These are phyloP conservation scores for Pangasianodon gigas DNA, from an alignment of 2,113 vertebrate genomes.

Conservation along the genomic window DNA sequence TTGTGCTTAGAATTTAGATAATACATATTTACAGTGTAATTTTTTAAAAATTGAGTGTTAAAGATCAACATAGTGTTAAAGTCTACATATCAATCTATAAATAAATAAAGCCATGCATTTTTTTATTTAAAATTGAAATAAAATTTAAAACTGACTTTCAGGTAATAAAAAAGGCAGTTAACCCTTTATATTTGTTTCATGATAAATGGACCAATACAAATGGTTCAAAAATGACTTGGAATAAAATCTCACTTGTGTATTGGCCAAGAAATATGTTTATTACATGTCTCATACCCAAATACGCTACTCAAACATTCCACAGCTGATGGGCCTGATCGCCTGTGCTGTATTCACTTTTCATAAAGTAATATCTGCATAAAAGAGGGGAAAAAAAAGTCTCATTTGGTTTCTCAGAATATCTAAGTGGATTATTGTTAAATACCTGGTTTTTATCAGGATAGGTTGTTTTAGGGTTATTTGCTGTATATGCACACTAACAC, in stretches of 20 bases:
- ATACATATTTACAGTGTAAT: neutral
- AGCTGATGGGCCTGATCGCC: neutral
- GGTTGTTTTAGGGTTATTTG: neutral
- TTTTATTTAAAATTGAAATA: neutral
- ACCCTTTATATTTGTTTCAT: neutral
- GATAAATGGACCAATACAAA: neutral
- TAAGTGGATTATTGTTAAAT: neutral
- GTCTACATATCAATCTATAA: neutral
- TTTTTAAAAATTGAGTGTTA: neutral
- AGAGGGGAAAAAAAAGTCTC: neutral
- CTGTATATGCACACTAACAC: neutral
- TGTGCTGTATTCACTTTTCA: neutral
- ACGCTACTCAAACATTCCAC: no score
- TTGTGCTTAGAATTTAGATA: neutral
- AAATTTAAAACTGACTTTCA: neutral
- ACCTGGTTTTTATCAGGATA: neutral
- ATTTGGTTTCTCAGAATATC: neutral
- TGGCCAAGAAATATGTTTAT: neutral
- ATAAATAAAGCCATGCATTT: constrained; percentile 26
- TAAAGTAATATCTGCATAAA: neutral
- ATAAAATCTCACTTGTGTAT: neutral
- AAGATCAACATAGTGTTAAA: neutral
- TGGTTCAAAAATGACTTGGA: neutral
- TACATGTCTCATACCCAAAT: neutral
- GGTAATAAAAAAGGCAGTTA: neutral